Evolutionary conservation across 30 jellyfish, hydroid and myxozoan genomes (phyloP).

Genomic region (Turritopsis rubra): DNA sequence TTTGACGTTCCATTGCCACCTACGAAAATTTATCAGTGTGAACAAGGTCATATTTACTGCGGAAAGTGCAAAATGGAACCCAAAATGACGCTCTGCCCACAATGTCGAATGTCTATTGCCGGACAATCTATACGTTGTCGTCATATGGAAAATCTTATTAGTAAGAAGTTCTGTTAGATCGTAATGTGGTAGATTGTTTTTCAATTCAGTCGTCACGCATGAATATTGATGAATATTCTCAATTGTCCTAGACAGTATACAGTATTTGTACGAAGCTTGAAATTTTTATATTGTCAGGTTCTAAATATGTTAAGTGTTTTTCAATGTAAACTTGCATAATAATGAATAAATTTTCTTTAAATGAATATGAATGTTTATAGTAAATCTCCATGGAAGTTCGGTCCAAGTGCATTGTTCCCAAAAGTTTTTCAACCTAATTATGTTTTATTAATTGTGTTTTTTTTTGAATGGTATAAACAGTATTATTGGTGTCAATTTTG

Average conservation of each 20-base stretch:
- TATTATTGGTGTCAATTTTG: too few relatives aligned
- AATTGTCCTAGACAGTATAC: too few relatives aligned
- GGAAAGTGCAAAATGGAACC: conserved; percentile 9
- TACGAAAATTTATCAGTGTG: background rate
- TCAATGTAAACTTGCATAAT: background rate
- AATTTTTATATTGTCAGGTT: too few relatives aligned
- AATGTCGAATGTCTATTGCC: conserved; percentile 2
- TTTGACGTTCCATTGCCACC: conserved; percentile 13
- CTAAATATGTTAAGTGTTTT: too few relatives aligned
- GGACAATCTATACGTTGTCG: conserved; percentile 14
- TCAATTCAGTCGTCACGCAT: background rate
- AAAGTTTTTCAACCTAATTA: too few relatives aligned
- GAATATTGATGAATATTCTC: background rate
- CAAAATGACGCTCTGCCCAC: conserved; percentile 7
- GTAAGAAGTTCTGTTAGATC: background rate
- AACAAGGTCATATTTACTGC: conserved; percentile 9
- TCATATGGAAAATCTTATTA: conserved; percentile 4
- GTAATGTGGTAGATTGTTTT: background rate
- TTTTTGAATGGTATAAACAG: too few relatives aligned
- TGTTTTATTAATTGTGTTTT: too few relatives aligned
- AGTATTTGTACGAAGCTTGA: too few relatives aligned
- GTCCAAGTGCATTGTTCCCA: too few relatives aligned
- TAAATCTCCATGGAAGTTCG: too few relatives aligned
- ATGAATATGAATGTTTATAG: too few relatives aligned
- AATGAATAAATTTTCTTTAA: background rate